Evolutionary conservation across 2,888 invertebrate species (phyloP).

Genomic region (Taphrorychus bicolor): DNA sequence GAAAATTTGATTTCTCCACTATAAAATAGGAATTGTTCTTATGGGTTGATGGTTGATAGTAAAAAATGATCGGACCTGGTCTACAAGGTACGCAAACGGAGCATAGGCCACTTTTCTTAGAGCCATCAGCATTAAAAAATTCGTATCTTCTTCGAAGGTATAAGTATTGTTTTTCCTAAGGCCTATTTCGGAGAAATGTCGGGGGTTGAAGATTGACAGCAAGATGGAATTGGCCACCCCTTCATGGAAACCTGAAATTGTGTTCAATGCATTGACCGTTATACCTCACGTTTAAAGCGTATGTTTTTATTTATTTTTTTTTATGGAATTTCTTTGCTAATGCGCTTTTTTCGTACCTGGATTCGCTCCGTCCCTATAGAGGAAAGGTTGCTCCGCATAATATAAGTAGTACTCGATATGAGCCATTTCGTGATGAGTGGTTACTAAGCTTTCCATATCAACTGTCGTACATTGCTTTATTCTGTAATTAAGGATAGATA

Average conservation of each 20-base stretch:
- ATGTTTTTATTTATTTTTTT: no score
- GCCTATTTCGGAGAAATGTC: slow-evolving; percentile 76
- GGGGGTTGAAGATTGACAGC: slow-evolving; percentile 78
- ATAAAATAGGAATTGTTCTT: slow-evolving; percentile 22
- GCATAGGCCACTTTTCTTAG: slow-evolving; percentile 79
- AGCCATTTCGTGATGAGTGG: slow-evolving; percentile 84
- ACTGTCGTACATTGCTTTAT: slow-evolving; percentile 86
- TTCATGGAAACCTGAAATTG: slow-evolving; percentile 80
- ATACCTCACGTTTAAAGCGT: no score
- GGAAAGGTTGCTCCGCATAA: slow-evolving; percentile 75
- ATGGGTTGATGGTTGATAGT: slow-evolving; percentile 39
- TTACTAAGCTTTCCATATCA: slow-evolving; percentile 77
- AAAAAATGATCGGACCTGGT: slow-evolving; percentile 69
- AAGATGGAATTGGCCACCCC: slow-evolving; percentile 83
- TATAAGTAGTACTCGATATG: slow-evolving; percentile 83
- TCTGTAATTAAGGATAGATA: slow-evolving; percentile 57
- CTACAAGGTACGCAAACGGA: slow-evolving; percentile 81
- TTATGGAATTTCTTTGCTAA: no score
- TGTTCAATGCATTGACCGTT: no score
- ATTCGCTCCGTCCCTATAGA: slow-evolving; percentile 83
- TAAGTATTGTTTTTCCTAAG: slow-evolving; percentile 72
- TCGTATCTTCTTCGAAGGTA: slow-evolving; percentile 75
- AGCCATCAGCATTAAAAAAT: slow-evolving; percentile 80
- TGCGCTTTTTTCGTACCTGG: no score
- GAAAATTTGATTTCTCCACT: slow-evolving; percentile 86